Evolutionary conservation across 1,140 invertebrate species (phyloP).

Genomic region (Calycopis cecrops): DNA sequence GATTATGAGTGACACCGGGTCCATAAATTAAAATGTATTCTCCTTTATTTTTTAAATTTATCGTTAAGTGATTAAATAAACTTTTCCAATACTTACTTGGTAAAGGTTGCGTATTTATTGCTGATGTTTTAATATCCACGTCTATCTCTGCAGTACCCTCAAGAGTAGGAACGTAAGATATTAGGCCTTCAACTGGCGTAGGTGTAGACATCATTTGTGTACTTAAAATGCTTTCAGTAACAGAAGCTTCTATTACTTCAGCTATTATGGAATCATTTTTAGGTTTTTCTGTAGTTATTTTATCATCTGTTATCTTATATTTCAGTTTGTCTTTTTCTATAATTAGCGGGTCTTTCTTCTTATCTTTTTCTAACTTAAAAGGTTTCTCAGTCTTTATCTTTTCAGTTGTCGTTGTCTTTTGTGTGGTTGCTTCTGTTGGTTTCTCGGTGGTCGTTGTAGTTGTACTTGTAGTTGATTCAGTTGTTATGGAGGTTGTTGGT

Average conservation of each 20-base stretch:
- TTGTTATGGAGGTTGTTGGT: conserved; percentile 27
- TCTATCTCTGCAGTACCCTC: conserved; percentile 24
- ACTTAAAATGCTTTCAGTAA: conserved; percentile 43
- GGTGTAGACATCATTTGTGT: conserved; percentile 40
- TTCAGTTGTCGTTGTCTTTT: conserved; percentile 40
- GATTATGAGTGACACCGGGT: too few species aligned
- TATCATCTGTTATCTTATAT: conserved; percentile 39
- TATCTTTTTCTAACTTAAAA: conserved; percentile 46
- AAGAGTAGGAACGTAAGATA: conserved; percentile 30
- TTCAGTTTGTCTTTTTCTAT: conserved; percentile 50
- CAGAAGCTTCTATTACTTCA: conserved; percentile 46
- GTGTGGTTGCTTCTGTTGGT: conserved; percentile 34
- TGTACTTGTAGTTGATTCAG: conserved; percentile 34
- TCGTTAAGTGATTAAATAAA: too few species aligned
- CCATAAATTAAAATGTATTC: too few species aligned
- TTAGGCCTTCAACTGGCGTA: conserved; percentile 60
- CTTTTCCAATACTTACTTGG: conserved; percentile 39
- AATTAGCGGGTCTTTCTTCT: conserved; percentile 50
- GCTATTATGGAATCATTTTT: conserved; percentile 33
- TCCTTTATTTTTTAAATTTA: too few species aligned
- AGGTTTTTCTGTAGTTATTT: conserved; percentile 23
- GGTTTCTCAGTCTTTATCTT: conserved; percentile 49
- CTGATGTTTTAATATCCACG: conserved; percentile 35
- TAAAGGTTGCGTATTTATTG: conserved; percentile 60
- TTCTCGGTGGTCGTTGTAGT: conserved; percentile 36